A percentile compares a stretch with the other conserved stretches of the same genome.
phyloP scores from a whole-genome alignment of 2,797 vertebrate species.

The Urocyon cinereoargenteus region DNA sequence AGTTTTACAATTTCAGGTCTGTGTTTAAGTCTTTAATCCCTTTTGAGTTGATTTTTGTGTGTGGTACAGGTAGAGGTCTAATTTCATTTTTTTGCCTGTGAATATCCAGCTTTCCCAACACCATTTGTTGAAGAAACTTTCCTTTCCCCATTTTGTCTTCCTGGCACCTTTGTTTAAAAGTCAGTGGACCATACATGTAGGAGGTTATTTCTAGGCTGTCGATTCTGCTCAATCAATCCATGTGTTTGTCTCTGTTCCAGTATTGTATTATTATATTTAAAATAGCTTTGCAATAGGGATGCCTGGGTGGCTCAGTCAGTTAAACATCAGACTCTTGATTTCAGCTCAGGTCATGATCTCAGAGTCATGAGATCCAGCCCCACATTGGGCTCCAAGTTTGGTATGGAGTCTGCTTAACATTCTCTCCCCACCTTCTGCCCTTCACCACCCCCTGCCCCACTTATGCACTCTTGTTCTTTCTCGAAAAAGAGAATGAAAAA shows the following conservation, averaged over 20 bases:
- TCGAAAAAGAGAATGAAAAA: background rate
- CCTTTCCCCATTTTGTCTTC: background rate
- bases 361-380: background rate
- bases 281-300: background rate
- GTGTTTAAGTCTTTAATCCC: background rate
- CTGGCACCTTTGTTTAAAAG: background rate
- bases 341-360: background rate
- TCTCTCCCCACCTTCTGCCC: too few species aligned
- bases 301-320: background rate
- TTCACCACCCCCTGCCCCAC: too few species aligned
- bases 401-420: too few species aligned
- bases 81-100: background rate
- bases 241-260: background rate
- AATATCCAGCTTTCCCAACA: background rate
- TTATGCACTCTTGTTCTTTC: too few species aligned
- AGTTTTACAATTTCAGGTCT: background rate
- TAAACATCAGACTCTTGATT: background rate
- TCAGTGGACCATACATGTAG: background rate
- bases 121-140: background rate
- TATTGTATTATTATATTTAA: background rate
- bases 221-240: background rate
- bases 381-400: background rate
- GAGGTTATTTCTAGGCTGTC: background rate
- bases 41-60: background rate
- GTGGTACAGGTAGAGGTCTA: background rate